Conservation (phyloP, 2,888 invertebrate genomes). For the Hylaea fasciaria region DNA sequence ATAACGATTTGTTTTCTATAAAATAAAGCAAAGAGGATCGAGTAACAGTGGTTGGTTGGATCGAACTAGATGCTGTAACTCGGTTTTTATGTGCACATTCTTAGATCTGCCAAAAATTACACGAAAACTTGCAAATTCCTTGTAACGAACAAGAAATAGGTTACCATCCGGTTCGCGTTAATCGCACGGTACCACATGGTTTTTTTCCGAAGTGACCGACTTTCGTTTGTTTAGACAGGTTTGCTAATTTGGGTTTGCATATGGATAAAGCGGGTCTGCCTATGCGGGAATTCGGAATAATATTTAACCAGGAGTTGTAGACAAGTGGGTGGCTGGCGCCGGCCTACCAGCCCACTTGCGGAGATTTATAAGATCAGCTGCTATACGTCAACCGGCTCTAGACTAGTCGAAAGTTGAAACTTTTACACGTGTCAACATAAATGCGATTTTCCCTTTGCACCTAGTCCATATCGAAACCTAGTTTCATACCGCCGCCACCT, state of each 20-base stretch:
- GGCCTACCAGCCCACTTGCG: slow-evolving; percentile 71
- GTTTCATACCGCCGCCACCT: slow-evolving; percentile 2
- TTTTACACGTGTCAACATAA: slow-evolving; percentile 49
- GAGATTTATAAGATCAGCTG: slow-evolving; percentile 64
- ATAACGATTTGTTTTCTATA: slow-evolving; percentile 27
- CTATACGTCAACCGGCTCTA: slow-evolving; percentile 27
- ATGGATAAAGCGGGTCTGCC: slow-evolving; percentile 22
- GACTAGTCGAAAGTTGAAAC: slow-evolving; percentile 50
- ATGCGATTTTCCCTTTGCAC: slow-evolving; percentile 50
- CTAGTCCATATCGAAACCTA: slow-evolving; percentile 9
- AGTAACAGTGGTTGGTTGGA: slow-evolving; percentile 1
- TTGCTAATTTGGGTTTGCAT: slow-evolving; percentile 28
- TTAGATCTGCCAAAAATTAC: not conserved
- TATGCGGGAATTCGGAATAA: slow-evolving; percentile 23
- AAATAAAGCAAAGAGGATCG: slow-evolving; percentile 15
- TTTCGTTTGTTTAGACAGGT: slow-evolving; percentile 30
- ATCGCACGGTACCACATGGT: slow-evolving; percentile 26
- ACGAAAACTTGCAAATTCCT: slow-evolving; percentile 11
- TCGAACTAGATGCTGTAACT: slow-evolving; percentile 11
- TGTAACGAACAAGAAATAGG: slow-evolving; percentile 32
- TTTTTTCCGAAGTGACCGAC: slow-evolving; percentile 32
- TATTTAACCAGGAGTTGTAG: slow-evolving; percentile 9
- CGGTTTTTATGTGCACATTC: slow-evolving; percentile 12
- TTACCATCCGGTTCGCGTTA: slow-evolving; percentile 26
- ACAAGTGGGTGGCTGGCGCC: slow-evolving; percentile 67